These are phyloP conservation scores for Harpegnathos saltator DNA, from an alignment of 1,140 invertebrate genomes.

Conservation along the genomic window DNA sequence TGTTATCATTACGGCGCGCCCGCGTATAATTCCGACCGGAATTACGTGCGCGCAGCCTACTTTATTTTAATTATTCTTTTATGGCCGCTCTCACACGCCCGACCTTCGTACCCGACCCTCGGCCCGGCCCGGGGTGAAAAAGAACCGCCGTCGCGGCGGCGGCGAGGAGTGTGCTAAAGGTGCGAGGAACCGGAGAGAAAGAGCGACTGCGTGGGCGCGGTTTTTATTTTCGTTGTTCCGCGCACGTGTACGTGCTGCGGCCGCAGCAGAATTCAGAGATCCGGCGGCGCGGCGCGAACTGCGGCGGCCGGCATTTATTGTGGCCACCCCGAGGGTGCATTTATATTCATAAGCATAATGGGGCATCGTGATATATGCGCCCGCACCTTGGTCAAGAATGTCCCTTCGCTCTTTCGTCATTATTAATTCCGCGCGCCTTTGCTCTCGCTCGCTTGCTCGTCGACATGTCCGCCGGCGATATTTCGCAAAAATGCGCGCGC, in stretches of 20 bases:
- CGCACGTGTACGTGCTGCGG: slow-evolving; percentile 64
- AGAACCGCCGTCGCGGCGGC: no score
- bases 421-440: slow-evolving; percentile 67
- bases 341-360: slow-evolving; percentile 77
- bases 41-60: slow-evolving; percentile 64
- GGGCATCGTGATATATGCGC: slow-evolving; percentile 71
- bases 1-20: slow-evolving; percentile 68
- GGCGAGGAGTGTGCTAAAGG: no score
- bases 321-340: slow-evolving; percentile 73
- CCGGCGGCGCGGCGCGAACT: slow-evolving; percentile 52
- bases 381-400: slow-evolving; percentile 60
- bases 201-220: slow-evolving; percentile 27
- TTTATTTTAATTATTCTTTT: slow-evolving; percentile 76
- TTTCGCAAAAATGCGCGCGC: slow-evolving; percentile 33
- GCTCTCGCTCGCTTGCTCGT: slow-evolving; percentile 8
- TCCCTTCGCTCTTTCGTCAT: slow-evolving; percentile 74
- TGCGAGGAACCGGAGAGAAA: not conserved
- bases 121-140: slow-evolving; percentile 31
- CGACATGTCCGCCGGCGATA: not conserved
- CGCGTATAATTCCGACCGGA: slow-evolving; percentile 66
- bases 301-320: slow-evolving; percentile 72
- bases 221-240: slow-evolving; percentile 70
- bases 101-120: slow-evolving; percentile 56
- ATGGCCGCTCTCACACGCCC: slow-evolving; percentile 46
- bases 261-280: slow-evolving; percentile 75